Evolutionary conservation across 2,888 invertebrate species (phyloP).

Genomic region (Hydropsyche betteni): DNA sequence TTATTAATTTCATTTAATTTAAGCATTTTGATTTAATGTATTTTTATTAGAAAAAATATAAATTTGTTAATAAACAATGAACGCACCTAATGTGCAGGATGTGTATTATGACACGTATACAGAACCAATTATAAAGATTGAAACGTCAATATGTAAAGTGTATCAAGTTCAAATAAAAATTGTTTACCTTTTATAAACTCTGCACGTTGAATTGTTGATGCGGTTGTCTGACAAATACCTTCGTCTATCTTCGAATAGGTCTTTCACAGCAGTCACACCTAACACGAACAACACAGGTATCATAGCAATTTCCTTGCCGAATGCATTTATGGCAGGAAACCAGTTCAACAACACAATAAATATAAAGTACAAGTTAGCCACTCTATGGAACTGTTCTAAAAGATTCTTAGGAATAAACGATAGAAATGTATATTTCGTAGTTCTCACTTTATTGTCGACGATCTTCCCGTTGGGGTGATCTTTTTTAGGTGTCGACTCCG

Average conservation of each 20-base stretch:
- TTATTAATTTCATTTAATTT: too few species aligned
- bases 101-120: too few species aligned
- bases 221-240: conserved; percentile 90
- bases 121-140: neutral
- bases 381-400: conserved; percentile 96
- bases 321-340: conserved; percentile 93
- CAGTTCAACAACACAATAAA: conserved; percentile 96
- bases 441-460: conserved; percentile 86
- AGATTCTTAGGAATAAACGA: conserved; percentile 96
- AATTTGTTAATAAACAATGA: too few species aligned
- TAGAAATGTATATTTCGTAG: conserved; percentile 93
- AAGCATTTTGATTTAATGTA: too few species aligned
- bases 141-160: neutral
- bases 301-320: conserved; percentile 96
- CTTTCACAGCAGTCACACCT: conserved; percentile 93
- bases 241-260: conserved; percentile 92
- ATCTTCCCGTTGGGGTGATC: conserved; percentile 86
- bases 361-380: conserved; percentile 97
- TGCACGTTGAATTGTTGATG: conserved; percentile 91
- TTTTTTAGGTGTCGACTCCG: conserved; percentile 79
- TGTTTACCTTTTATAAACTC: conserved; percentile 85
- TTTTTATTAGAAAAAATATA: too few species aligned
- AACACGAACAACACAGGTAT: conserved; percentile 94
- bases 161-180: neutral
- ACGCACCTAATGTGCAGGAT: too few species aligned